Conservation (phyloP, 2,113 vertebrate species). For the Petromus typicus region DNA sequence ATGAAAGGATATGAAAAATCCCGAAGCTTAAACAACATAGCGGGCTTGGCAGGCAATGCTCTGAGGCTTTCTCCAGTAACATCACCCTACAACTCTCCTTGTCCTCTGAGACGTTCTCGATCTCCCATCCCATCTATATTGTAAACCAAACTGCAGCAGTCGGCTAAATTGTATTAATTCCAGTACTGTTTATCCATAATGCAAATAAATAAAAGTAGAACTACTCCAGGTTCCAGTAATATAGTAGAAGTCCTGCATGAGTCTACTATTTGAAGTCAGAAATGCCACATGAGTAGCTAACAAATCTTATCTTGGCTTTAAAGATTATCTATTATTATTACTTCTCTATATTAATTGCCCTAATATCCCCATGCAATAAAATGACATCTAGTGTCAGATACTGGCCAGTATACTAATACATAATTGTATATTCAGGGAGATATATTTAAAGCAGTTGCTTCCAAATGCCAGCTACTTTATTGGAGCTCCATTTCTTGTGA, state of each 20-base stretch:
- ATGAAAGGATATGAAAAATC: constrained; percentile 98
- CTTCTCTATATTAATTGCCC: constrained; percentile 82
- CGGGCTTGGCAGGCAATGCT: constrained; percentile 94
- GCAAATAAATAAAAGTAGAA: constrained; percentile 85
- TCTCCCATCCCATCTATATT: constrained; percentile 97
- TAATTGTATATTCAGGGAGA: constrained; percentile 92
- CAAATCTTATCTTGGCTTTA: constrained; percentile 83
- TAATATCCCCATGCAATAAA: constrained; percentile 90
- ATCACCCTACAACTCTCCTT: constrained; percentile 96
- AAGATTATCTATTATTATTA: constrained; percentile 84
- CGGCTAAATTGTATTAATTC: constrained; percentile 83
- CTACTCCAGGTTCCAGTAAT: constrained; percentile 83
- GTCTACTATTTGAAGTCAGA: constrained; percentile 85
- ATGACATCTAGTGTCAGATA: constrained; percentile 86
- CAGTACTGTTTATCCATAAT: constrained; percentile 82
- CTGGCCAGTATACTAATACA: constrained; percentile 89
- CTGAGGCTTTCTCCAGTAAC: constrained; percentile 96
- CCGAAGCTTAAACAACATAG: constrained; percentile 98
- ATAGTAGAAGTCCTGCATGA: constrained; percentile 86
- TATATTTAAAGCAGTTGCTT: constrained; percentile 92
- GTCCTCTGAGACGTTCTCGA: constrained; percentile 94
- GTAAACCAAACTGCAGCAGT: constrained; percentile 88
- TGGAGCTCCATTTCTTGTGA: constrained; percentile 89
- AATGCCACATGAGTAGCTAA: constrained; percentile 83
- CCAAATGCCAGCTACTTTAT: constrained; percentile 90